A percentile compares a stretch with the other conserved stretches of the same genome.
Evolutionary conservation across 2,797 vertebrate genomes (phyloP).

Genomic region (Cyclopterus lumpus): DNA sequence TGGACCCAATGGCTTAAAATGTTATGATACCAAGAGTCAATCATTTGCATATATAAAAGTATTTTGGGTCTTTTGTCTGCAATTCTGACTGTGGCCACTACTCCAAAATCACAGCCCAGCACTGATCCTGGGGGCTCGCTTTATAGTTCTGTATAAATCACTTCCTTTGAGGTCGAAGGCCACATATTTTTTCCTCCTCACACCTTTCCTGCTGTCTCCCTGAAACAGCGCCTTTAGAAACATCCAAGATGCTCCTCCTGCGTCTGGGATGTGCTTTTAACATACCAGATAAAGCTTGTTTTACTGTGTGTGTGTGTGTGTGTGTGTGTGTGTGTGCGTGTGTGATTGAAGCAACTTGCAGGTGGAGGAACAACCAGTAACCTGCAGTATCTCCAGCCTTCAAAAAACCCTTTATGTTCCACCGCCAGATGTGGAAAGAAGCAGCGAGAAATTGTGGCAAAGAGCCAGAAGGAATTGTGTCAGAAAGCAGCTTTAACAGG

Average conservation of each 20-base stretch:
- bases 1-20: not conserved
- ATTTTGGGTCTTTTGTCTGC: slow-evolving; percentile 26
- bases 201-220: slow-evolving; percentile 71
- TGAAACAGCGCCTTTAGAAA: slow-evolving; percentile 74
- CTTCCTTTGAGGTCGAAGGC: slow-evolving; percentile 73
- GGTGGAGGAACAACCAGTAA: slow-evolving; percentile 71
- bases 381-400: slow-evolving; percentile 70
- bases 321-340: slow-evolving; percentile 37
- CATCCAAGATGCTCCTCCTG: slow-evolving; percentile 65
- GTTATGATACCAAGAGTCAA: not conserved
- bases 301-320: slow-evolving; percentile 40
- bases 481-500: slow-evolving; percentile 54
- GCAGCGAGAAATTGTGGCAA: slow-evolving; percentile 63
- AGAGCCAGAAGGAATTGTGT: slow-evolving; percentile 63
- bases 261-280: slow-evolving; percentile 72
- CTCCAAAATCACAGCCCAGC: slow-evolving; percentile 54
- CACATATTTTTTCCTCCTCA: slow-evolving; percentile 74
- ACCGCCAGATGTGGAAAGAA: slow-evolving; percentile 68
- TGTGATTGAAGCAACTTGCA: slow-evolving; percentile 70
- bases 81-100: slow-evolving; percentile 44
- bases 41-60: slow-evolving; percentile 2
- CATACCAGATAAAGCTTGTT: slow-evolving; percentile 65
- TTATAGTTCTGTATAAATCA: slow-evolving; percentile 77
- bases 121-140: slow-evolving; percentile 66
- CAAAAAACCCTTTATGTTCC: slow-evolving; percentile 69